phyloP scores from a whole-genome alignment of 2,113 vertebrate genomes.

The Thymallus thymallus region DNA sequence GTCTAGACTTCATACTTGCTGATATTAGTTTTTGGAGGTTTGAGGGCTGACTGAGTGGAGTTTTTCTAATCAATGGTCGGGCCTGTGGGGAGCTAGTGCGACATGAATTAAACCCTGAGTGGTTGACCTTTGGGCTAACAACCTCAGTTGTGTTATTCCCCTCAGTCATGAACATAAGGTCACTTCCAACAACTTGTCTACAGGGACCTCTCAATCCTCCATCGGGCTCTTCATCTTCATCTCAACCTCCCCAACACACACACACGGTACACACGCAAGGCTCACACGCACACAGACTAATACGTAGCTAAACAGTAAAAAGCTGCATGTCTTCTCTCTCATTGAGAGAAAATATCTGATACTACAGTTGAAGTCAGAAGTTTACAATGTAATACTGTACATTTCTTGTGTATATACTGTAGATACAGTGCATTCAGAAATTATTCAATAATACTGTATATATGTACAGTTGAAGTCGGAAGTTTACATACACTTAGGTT shows the following conservation, averaged over 20 bases:
- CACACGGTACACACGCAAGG: neutral
- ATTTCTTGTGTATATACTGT: too few species aligned
- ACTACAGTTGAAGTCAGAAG: too few species aligned
- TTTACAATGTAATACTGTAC: too few species aligned
- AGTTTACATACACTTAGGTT: too few species aligned
- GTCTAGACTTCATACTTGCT: neutral
- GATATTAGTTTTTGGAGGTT: neutral
- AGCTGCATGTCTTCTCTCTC: too few species aligned
- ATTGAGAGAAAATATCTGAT: too few species aligned
- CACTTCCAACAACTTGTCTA: conserved; percentile 10
- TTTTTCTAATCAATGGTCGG: conserved; percentile 5
- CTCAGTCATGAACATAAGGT: neutral
- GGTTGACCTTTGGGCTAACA: conserved; percentile 31
- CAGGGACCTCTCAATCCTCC: neutral
- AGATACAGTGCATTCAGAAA: too few species aligned
- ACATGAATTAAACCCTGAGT: neutral
- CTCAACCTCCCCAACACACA: conserved; percentile 1
- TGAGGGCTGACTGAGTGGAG: neutral
- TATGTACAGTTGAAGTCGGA: too few species aligned
- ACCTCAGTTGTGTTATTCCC: neutral
- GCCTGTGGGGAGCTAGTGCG: conserved; percentile 6
- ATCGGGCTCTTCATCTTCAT: neutral
- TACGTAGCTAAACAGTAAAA: too few species aligned
- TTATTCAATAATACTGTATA: too few species aligned
- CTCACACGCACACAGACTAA: neutral